Base-by-base conservation (phyloP, 2,888 invertebrate species). In the Marasmarcha lunaedactyla region DNA sequence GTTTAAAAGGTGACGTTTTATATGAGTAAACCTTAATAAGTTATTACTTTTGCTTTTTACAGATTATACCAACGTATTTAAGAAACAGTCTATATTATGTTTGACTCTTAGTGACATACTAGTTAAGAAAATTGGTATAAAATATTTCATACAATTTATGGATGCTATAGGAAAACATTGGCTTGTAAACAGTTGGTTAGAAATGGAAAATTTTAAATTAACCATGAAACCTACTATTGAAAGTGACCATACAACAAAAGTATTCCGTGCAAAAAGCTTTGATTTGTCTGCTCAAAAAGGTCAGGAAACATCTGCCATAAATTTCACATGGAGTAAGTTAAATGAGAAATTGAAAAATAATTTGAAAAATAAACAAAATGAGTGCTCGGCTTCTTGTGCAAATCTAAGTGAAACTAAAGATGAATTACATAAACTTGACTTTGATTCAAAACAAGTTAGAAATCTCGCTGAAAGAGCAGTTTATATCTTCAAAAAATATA, bases 81-180 rank as follows among this genome's bases (percentile, higher is more conserved):
- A 71, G 42, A 79, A 81, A 49, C 81, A 83, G 49, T 90, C 90
- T 1, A 86, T 89, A 42, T 77, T 95, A 39, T 91, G 92, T 2
- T 88, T 92, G 73, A 90, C 87, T 38, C 78, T 96, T 43, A 73
- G 85, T 43, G 91, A 95, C 56, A 88, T 94, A 48, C 81, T 97
- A 11, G 72, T 85, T 15, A 93, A 94, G 68, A 91, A 91, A 62
- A 89, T 89, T 61, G 92, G 92, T 41, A 78, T 95, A 15, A 89
- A 90, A 36, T 93, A 93, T 70, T 93, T 96, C 64, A 87, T 94
- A 40, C 93, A 94, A 57, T 97, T 89, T 69, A 88, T 97, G 87
- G 93, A 95, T 57, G 84, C 88, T n/a, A 86, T 88, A 47, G 88
- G 88, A 42, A 87, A 88, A 40, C 70, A 89, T 40, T 70, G 86